Percentiles rank a stretch among this genome's conserved stretches.
These are phyloP conservation scores for Gambelia wislizenii DNA, from an alignment of 2,797 vertebrate species.

Conservation along the genomic window DNA sequence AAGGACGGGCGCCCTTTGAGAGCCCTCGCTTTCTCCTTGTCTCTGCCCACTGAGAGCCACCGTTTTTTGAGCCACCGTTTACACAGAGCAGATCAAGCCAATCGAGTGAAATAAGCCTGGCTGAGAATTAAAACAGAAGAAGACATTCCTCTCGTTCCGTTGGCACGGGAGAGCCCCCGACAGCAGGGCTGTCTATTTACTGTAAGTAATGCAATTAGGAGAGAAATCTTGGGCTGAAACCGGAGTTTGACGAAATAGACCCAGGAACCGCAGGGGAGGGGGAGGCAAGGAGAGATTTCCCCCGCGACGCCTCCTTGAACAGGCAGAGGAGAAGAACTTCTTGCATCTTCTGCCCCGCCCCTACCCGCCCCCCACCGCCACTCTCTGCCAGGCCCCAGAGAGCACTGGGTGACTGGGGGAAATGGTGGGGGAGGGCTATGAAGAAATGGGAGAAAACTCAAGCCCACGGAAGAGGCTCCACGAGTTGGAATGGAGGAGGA, in stretches of 20 bases:
- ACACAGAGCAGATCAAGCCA: slow-evolving; percentile 80
- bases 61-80: slow-evolving; percentile 5
- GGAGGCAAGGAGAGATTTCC: slow-evolving; percentile 15
- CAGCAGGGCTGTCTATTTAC: slow-evolving; percentile 81
- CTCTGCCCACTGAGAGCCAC: slow-evolving; percentile 52
- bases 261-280: background rate
- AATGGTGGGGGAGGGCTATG: background rate
- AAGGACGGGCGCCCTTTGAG: background rate
- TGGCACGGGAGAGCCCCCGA: slow-evolving; percentile 73
- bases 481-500: background rate
- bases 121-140: background rate
- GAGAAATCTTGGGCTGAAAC: slow-evolving; percentile 63
- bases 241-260: background rate
- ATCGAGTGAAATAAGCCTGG: slow-evolving; percentile 80
- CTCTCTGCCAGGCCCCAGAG: background rate
- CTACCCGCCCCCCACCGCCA: background rate
- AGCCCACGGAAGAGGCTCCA: background rate
- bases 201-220: slow-evolving; percentile 81
- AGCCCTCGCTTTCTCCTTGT: background rate
- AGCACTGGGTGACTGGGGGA: no score
- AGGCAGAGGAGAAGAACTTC: background rate
- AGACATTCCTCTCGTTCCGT: slow-evolving; percentile 36
- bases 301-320: background rate
- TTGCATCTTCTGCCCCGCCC: no score
- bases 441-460: no score